Base-by-base conservation (phyloP, 2,113 vertebrate species). In the Anhinga anhinga region DNA sequence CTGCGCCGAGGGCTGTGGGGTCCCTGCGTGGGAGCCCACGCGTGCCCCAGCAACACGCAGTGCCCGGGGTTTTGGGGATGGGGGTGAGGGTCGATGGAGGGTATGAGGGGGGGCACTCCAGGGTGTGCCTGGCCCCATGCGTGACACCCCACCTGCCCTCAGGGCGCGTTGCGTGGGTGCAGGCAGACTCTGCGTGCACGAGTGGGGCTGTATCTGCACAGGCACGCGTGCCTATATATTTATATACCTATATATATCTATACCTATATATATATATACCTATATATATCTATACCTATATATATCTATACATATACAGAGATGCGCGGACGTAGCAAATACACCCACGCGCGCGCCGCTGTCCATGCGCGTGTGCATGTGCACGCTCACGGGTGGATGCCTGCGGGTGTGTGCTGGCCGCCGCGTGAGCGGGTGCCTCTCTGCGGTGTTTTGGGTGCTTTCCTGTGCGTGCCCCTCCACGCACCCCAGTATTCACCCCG, bases 321-420 rank as follows among this genome's bases (percentile, higher is more conserved):
- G 1, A 23, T 0, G 1, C 22, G 7, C 19, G 2, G 19, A 25
- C n/a, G 5, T 13, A 16, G 66, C 29, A 40, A 30, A 44, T 0
- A 4, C 1, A 27, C 3, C 10, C n/a, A 11, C 1, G 3, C 6
- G 0, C 32, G 16, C 2, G 4, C 7, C 11, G 52, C 40, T 25
- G 16, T 2, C 32, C 8, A 7, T 1, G 11, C 5, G 2, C 13
- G 1, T 10, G 27, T 5, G 32, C 19, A 0, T 63, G 52, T 5
- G 22, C 5, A 25, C 61, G 0, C 58, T 10, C 70, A 4, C 9
- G 30, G 4, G 2, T 4, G 73, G 63, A 5, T 16, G 4, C 15
- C 5, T 3, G 34, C 29, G 29, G n/a, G 36, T 5, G 17, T 2
- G 13, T 1, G 11, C 10, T 30, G 11, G 34, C 17, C 13, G 0